phyloP scores from a whole-genome alignment of 2,113 vertebrate genomes.

The Alethe castanea region DNA sequence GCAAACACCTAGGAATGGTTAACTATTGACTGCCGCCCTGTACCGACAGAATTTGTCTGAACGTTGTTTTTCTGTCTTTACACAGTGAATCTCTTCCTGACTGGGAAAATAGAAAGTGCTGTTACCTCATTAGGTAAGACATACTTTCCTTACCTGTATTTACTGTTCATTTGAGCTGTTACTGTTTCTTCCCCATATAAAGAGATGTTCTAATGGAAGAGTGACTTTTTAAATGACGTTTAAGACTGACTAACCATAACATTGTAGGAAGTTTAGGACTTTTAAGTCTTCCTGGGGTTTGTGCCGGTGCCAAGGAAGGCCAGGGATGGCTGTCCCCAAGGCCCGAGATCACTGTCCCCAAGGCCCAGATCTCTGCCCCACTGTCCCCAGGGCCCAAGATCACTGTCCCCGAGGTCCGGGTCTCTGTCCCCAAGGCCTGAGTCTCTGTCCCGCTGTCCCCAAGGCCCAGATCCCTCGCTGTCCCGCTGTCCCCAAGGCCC shows the following conservation, averaged over 20 bases:
- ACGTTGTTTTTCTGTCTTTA: slow-evolving; percentile 34
- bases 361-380: too few relatives aligned
- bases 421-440: neutral
- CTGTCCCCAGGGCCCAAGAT: neutral
- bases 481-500: neutral
- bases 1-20: neutral
- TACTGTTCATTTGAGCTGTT: neutral
- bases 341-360: too few relatives aligned
- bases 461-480: too few relatives aligned
- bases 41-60: neutral
- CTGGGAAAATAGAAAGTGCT: slow-evolving; percentile 72
- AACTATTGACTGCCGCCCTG: neutral
- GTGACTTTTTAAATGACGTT: neutral
- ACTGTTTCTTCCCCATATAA: neutral
- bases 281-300: neutral
- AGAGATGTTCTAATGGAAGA: neutral
- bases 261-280: neutral
- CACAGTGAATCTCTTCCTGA: slow-evolving; percentile 77
- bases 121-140: slow-evolving; percentile 73
- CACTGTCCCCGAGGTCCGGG: too few relatives aligned
- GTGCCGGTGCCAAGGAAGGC: rapidly evolving
- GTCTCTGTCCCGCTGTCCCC: too few relatives aligned
- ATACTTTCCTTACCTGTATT: neutral
- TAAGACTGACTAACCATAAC: neutral
- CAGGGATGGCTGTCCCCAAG: too few relatives aligned